These are phyloP conservation scores for Mus minutoides DNA, from an alignment of 2,797 vertebrate genomes.

Conservation along the genomic window DNA sequence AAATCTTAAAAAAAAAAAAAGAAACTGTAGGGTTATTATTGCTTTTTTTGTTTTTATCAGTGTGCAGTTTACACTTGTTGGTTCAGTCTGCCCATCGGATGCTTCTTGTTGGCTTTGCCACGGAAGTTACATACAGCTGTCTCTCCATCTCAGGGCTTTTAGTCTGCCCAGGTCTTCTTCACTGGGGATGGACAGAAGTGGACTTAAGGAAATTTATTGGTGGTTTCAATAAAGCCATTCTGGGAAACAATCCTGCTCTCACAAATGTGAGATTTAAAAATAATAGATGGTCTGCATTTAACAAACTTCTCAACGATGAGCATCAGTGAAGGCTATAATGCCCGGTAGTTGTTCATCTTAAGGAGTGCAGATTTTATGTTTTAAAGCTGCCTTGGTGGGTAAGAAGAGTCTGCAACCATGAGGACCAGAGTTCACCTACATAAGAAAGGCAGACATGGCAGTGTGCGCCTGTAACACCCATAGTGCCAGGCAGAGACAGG, in stretches of 20 bases:
- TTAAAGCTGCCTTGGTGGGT: background rate
- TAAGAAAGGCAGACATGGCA: too few species aligned
- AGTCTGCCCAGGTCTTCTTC: background rate
- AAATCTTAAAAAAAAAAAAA: too few species aligned
- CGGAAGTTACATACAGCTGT: background rate
- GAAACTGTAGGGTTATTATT: background rate
- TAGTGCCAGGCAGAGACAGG: background rate
- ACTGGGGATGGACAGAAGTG: background rate
- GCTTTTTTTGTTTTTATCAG: background rate
- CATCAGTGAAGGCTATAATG: background rate
- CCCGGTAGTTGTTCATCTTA: background rate
- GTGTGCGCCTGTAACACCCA: background rate
- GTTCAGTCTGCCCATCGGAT: background rate
- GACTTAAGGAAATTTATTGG: background rate
- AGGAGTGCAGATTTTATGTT: background rate
- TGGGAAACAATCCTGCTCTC: background rate
- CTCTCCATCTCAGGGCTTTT: background rate
- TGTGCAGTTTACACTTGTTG: background rate
- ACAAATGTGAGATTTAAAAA: background rate
- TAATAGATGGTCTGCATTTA: background rate
- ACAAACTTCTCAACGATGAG: background rate
- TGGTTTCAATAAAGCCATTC: background rate
- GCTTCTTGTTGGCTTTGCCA: background rate
- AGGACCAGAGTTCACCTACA: background rate
- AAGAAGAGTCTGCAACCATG: background rate